Conservation (phyloP, 2,797 vertebrate species). For the Lagorchestes hirsutus region DNA sequence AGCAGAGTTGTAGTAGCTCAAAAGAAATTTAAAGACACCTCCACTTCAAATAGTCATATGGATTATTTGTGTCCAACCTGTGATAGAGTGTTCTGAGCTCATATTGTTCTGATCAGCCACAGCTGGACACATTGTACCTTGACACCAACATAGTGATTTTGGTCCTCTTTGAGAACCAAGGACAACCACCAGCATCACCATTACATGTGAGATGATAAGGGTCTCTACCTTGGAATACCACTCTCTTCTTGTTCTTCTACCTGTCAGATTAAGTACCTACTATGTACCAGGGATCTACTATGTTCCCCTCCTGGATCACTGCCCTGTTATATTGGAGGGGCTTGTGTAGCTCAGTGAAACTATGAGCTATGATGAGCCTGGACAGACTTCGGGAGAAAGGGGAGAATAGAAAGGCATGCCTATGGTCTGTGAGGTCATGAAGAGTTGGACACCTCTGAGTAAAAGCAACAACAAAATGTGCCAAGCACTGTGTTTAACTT, state of each 20-base stretch:
- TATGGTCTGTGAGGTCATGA: background rate
- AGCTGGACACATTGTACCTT: background rate
- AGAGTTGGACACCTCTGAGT: background rate
- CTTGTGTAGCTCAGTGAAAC: background rate
- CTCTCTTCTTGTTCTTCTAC: background rate
- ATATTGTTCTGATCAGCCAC: background rate
- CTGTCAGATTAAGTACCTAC: background rate
- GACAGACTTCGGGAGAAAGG: background rate
- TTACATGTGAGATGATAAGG: background rate
- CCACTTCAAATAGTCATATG: background rate
- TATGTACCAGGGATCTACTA: background rate
- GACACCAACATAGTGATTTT: background rate
- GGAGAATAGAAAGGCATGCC: background rate
- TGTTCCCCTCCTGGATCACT: background rate
- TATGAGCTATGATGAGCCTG: background rate
- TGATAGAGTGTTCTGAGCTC: background rate
- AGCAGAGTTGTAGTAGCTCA: background rate
- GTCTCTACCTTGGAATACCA: background rate
- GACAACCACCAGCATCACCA: too few relatives aligned
- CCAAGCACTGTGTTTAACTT: too few relatives aligned
- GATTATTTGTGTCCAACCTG: background rate
- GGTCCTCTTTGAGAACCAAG: background rate
- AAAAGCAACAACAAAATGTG: background rate
- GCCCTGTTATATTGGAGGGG: background rate
- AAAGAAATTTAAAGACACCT: background rate